These are phyloP conservation scores for Oeneis ivallda DNA, from an alignment of 2,888 invertebrate species.

Conservation along the genomic window DNA sequence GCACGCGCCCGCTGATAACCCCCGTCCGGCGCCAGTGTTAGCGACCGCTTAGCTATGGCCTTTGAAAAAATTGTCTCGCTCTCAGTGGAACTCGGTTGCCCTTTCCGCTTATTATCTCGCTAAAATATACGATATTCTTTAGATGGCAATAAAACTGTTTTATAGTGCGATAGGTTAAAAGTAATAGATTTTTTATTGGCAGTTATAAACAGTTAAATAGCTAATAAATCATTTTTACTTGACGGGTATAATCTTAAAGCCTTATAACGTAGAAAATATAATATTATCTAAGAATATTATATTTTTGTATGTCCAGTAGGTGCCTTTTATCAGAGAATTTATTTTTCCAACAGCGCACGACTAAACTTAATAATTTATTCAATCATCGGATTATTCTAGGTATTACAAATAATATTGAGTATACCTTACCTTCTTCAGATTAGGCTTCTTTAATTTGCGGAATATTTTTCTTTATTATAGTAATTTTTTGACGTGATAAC, in stretches of 20 bases:
- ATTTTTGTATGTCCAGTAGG: neutral
- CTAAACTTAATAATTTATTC: neutral
- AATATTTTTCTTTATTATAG: neutral
- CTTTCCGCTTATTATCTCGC: conserved; percentile 29
- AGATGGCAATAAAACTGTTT: conserved; percentile 21
- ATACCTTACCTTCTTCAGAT: too few relatives aligned
- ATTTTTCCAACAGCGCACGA: neutral
- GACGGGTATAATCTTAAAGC: conserved; percentile 27
- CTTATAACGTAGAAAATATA: neutral
- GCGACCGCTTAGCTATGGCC: conserved; percentile 46
- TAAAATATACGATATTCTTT: conserved; percentile 20
- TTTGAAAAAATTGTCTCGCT: conserved; percentile 39
- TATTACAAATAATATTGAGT: too few relatives aligned
- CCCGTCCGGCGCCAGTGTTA: conserved; percentile 65
- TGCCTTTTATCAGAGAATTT: neutral
- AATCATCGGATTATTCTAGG: too few relatives aligned
- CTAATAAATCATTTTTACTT: conserved; percentile 33
- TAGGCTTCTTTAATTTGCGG: too few relatives aligned
- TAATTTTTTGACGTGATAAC: too few relatives aligned
- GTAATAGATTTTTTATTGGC: conserved; percentile 40
- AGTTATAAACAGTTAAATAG: conserved; percentile 34
- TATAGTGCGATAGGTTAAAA: conserved; percentile 35
- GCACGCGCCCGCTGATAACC: conserved; percentile 78
- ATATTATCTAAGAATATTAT: neutral
- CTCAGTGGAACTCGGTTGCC: conserved; percentile 24